Base-by-base conservation (phyloP, 2,888 invertebrate species). In the Phrixothrix hirtus region DNA sequence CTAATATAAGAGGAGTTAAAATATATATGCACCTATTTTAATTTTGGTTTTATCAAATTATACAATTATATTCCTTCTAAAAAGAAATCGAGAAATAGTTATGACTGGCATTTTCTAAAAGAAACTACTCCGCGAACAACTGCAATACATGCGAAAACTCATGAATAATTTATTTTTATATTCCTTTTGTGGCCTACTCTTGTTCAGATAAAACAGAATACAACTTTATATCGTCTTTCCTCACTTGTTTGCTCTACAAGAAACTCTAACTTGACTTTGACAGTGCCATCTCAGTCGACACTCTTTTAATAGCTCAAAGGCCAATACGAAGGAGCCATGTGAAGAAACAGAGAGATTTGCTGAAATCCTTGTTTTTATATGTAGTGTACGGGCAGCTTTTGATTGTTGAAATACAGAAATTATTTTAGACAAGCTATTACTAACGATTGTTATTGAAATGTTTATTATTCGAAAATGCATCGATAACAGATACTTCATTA, bases 1-100 rank as follows among this genome's bases (percentile, higher is more conserved):
- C 46, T 59, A 59, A 59, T 55, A 49, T 59, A 55, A 34, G 51
- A 35, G 31, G 42, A 54, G 51, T 34, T 57, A 48, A 55, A 51
- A 51, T 37, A 35, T 51, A 44, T 27, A 21, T 21, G 21, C n/a
- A n/a, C n/a, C n/a, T n/a, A n/a, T n/a, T n/a, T n/a, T n/a, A n/a
- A n/a, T n/a, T n/a, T n/a, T n/a, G n/a, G n/a, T n/a, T n/a, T n/a
- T n/a, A n/a, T n/a, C n/a, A n/a, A n/a, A n/a, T n/a, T n/a, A n/a
- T n/a, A n/a, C n/a, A n/a, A n/a, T n/a, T n/a, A n/a, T n/a, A n/a
- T n/a, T n/a, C n/a, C n/a, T n/a, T n/a, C n/a, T n/a, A n/a, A n/a
- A n/a, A n/a, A n/a, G n/a, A n/a, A n/a, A n/a, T n/a, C n/a, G n/a
- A n/a, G n/a, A n/a, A n/a, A n/a, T n/a, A n/a, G n/a, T n/a, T n/a